Evolutionary conservation across 2,797 vertebrate species (phyloP).

Genomic region (Gila robusta): DNA sequence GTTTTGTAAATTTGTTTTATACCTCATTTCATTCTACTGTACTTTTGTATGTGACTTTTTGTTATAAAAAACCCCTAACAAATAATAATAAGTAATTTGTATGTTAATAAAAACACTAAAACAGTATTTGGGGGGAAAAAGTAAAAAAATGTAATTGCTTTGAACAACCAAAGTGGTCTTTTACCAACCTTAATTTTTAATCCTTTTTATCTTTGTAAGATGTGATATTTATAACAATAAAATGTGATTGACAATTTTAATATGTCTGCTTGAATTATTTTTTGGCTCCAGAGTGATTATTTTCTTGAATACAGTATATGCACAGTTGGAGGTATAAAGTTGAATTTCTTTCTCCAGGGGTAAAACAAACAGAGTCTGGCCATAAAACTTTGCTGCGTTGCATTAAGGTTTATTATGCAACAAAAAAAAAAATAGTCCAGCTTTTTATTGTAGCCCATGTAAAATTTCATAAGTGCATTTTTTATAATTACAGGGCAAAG

Average conservation of each 20-base stretch:
- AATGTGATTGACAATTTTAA: conserved; percentile 76
- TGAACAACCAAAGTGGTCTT: conserved; percentile 64
- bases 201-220: conserved; percentile 72
- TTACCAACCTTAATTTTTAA: conserved; percentile 63
- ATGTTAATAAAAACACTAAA: conserved; percentile 40
- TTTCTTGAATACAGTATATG: not conserved
- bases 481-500: conserved; percentile 4
- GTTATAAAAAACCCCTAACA: conserved; percentile 59
- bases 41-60: conserved; percentile 74
- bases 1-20: conserved; percentile 87
- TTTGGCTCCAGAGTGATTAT: conserved; percentile 1
- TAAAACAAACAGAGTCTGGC: not conserved
- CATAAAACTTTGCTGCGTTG: conserved; percentile 6
- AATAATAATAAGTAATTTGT: conserved; percentile 45
- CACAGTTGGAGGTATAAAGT: not conserved
- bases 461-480: conserved; percentile 14
- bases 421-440: conserved; percentile 6
- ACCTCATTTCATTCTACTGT: conserved; percentile 85
- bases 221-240: conserved; percentile 85
- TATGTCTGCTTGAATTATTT: not conserved
- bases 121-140: conserved; percentile 43
- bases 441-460: conserved; percentile 19
- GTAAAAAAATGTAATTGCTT: conserved; percentile 49
- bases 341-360: not conserved
- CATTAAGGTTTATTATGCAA: conserved; percentile 39